A percentile compares a stretch with the other conserved stretches of the same genome.
These are phyloP conservation scores for Apostichopus japonicus DNA, from an alignment of 35 echinoderm and acorn worm genomes.

Conservation along the genomic window DNA sequence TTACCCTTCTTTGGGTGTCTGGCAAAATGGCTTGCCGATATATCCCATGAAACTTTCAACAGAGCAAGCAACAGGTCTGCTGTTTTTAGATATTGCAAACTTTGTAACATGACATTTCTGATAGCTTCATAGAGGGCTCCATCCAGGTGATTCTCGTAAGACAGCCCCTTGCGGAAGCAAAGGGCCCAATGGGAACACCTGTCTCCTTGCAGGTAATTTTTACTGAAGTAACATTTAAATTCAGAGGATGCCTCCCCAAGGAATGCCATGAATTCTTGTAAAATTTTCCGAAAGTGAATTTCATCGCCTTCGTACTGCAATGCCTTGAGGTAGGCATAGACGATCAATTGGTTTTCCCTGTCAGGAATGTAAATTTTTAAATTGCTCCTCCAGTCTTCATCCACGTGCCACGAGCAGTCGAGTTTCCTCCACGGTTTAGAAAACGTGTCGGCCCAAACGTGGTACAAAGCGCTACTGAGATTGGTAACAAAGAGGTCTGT, in stretches of 20 bases:
- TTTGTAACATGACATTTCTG: background rate
- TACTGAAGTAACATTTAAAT: background rate
- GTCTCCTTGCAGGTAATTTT: background rate
- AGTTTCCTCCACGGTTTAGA: constrained; percentile 32
- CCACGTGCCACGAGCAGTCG: constrained; percentile 24
- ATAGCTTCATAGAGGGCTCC: background rate
- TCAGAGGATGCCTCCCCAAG: background rate
- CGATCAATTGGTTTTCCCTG: background rate
- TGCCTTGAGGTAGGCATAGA: constrained; percentile 29
- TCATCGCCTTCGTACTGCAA: constrained; percentile 20
- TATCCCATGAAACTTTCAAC: constrained; percentile 1
- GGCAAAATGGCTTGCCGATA: background rate
- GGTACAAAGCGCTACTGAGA: constrained; percentile 5
- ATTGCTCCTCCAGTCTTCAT: constrained; percentile 11
- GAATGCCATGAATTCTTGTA: constrained; percentile 16
- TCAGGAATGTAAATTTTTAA: background rate
- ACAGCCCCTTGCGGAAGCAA: constrained; percentile 15
- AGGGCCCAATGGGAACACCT: constrained; percentile 25
- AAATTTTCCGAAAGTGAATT: constrained; percentile 9
- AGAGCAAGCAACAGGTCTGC: constrained; percentile 1
- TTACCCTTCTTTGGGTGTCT: constrained; percentile 16
- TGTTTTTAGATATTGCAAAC: background rate
- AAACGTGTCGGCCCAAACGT: constrained; percentile 3
- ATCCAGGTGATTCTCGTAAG: background rate
- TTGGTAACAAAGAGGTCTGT: constrained; percentile 18